Evolutionary conservation across 2,888 invertebrate genomes (phyloP), one percentile per base, ranked within the genome.

Genomic region (Cylloceria caligata): DNA sequence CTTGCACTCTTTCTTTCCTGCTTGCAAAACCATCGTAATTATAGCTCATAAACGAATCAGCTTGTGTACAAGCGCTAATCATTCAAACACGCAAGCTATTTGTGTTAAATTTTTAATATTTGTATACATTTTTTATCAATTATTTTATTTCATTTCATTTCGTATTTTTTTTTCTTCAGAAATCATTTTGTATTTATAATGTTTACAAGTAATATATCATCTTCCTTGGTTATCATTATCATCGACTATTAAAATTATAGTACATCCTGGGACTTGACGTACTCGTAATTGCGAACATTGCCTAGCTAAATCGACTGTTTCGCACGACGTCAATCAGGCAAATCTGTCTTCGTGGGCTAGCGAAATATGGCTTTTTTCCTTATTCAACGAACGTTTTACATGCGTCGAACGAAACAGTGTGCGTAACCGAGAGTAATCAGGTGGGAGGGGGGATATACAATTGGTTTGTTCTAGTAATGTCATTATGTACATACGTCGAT

Each of bases 161-260:
- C 86, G n/a, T 87, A 84, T 82, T 77, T 81, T 79, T 45, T 76
- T 74, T 83, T 79, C 75, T 83, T 81, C 81, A 84, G 88, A 88
- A 89, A 84, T 87, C 88, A 88, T 86, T 90, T 88, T 88, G 85
- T 91, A 89, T 90, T 88, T 89, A 90, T 91, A 88, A 45, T 89
- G 89, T 91, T 87, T 90, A 90, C 89, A 91, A 88, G 85, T 87
- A 87, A 84, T 86, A 86, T 86, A 84, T 88, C 86, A 86, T 86
- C 79, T 85, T 87, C 64, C 81, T 88, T 83, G 86, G 86, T 87
- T 87, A 88, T 89, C 83, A 90, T 87, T 87, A 88, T 89, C 83
- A 90, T 88, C 86, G 88, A 87, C 88, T 88, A 92, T 89, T 90
- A 89, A 91, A 92, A 90, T 90, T 91, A 91, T 91, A 89, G 87